Evolutionary conservation across 2,797 vertebrate species (phyloP), one percentile per base, ranked within the genome.

Genomic region (Sebastes dallii): DNA sequence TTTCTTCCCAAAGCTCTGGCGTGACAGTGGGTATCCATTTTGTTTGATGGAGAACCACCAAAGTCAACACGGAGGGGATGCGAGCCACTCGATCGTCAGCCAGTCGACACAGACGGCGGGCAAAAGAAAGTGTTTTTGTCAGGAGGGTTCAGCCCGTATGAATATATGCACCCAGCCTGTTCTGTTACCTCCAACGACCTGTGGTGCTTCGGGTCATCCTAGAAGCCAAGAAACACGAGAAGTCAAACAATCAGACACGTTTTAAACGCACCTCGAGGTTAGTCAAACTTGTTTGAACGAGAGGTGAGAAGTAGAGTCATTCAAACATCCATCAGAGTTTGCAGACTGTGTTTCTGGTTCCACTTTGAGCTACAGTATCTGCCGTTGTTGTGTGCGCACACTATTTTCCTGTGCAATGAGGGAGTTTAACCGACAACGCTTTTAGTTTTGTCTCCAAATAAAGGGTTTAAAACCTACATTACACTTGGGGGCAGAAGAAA

Each of bases 51-150:
- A 78, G 80, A 88, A 84, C 83, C 84, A 89, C 86, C 86, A 92
- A 93, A 86, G 82, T 92, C 79, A 91, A 91, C 90, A 92, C 46
- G 24, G 78, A 74, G 70, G 80, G 77, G 83, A 89, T 83, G 65
- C 54, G 24, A 71, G 83, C 69, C 55, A 24, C 81, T 81, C 62
- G 1, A 66, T 81, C 56, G 59, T 70, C 25, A 8, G 73, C 82
- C 76, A 64, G 74, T 83, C 64, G 78, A 79, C 84, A 77, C 66
- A 74, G 72, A 77, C 66, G 34, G 80, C 16, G 34, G 58, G 73
- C 72, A 52, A 77, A 71, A 79, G 62, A 13, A 50, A 50, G 46
- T 72, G 13, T 74, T 79, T 86, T 81, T 81, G 29, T 81, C 77
- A 73, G 55, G 36, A 66, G 39, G 30, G 66, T 74, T 55, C 32